phyloP scores from a whole-genome alignment of 2,888 invertebrate genomes.

The Scaeva pyrastri region DNA sequence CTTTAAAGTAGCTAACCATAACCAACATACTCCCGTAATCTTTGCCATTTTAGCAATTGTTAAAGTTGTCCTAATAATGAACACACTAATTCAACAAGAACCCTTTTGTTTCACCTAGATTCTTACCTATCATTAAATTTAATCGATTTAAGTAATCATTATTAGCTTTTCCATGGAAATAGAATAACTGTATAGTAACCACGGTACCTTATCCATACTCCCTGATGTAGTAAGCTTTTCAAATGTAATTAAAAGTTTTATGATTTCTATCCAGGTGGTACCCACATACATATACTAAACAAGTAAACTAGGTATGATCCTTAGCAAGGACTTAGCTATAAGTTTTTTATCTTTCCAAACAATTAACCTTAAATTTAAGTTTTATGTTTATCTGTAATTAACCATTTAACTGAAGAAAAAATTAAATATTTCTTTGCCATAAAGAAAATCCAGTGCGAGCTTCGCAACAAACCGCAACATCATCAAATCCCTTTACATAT shows the following conservation, averaged over 20 bases:
- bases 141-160: constrained; percentile 10
- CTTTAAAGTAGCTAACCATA: neutral
- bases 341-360: neutral
- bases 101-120: neutral
- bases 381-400: no score
- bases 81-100: neutral
- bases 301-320: neutral
- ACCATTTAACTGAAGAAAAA: neutral
- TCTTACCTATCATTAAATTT: neutral
- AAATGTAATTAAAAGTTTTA: constrained; percentile 11
- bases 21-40: neutral
- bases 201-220: neutral
- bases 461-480: constrained; percentile 53
- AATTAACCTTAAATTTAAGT: neutral
- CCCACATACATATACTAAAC: neutral
- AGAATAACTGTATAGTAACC: neutral
- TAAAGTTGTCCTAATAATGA: neutral
- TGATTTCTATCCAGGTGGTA: neutral
- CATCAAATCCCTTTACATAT: constrained; percentile 49
- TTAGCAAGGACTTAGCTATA: neutral
- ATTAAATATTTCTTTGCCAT: constrained; percentile 14
- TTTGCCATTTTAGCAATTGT: neutral
- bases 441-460: constrained; percentile 40
- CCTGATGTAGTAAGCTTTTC: neutral
- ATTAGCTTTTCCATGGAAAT: neutral